Base-by-base conservation (phyloP, 2,888 invertebrate genomes). In the Orthosia incerta region DNA sequence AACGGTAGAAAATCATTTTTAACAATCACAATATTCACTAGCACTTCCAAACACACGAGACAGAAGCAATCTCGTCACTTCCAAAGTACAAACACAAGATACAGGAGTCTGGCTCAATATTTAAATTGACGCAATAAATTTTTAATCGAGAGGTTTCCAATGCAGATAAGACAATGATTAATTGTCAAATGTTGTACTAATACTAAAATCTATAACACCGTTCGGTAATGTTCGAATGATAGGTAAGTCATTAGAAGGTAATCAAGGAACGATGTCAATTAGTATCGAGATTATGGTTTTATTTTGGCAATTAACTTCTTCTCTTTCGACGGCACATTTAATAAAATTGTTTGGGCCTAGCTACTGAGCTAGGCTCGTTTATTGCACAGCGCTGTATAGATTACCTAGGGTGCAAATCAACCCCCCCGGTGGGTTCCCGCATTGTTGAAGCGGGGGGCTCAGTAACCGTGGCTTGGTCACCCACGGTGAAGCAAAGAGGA, bases 1-100 rank as follows among this genome's bases (percentile, higher is more conserved):
- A 56, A 0, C 79, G 83, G 13, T 86, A 85, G 39, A 86, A 81
- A 74, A 86, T 81, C 86, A 86, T 86, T 46, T 66, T 64, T 16
- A 46, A 39, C 5, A 46, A 5, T 23, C 31, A 62, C 23, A 11
- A 16, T 15, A 60, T 45, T 60, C 46, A 61, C 51, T 13, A 18
- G 26, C 13, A 71, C 16, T 57, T 26, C 2, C 9, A 56, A 55
- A 48, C 9, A 46, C 20, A 15, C 45, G 15, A 11, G n/a, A 12
- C 23, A 23, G n/a, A 50, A 55, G n/a, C 3, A 56, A 48, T 16
- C 15, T 18, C 51, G 51, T 51, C n/a, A 39, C 18, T 61, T 50
- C 48, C n/a, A 53, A 23, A n/a, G 4, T 31, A 0, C 16, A 60
- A 53, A 55, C 16, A 31, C 11, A 48, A 26, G 50, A 46, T 18